Percentiles rank a stretch among this genome's conserved stretches.
Conservation (phyloP, 1,140 invertebrate genomes). For the Pachypeltis micranthus region DNA sequence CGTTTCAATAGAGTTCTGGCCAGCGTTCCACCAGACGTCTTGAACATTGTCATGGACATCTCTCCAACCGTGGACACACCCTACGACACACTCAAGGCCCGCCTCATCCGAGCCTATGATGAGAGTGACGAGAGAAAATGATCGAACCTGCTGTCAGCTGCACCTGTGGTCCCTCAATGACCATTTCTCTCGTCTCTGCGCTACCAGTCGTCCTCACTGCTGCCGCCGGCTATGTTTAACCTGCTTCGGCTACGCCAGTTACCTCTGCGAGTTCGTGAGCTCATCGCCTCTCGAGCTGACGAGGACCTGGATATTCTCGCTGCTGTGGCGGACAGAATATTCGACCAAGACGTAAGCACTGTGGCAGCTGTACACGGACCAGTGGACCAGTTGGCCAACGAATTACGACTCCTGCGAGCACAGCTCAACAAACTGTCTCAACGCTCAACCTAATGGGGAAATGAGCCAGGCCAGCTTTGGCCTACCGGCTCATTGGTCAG, state of each 20-base stretch:
- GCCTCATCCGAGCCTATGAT: neutral
- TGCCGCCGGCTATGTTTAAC: neutral
- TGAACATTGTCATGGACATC: neutral
- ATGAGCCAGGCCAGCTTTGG: no score
- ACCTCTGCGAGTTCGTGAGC: neutral
- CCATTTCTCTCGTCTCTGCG: neutral
- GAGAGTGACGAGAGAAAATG: neutral
- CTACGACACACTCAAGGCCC: neutral
- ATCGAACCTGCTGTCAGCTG: neutral
- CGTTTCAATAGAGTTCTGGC: neutral
- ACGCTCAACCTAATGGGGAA: no score
- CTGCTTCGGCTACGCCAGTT: neutral
- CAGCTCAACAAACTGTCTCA: neutral
- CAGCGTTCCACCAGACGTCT: neutral
- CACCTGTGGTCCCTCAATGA: neutral
- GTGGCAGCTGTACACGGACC: neutral
- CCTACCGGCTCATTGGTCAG: no score
- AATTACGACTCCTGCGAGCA: neutral
- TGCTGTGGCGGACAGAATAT: neutral
- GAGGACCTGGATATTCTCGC: neutral
- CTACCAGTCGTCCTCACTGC: neutral
- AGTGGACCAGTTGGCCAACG: neutral
- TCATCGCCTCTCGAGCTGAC: neutral
- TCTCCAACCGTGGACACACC: neutral
- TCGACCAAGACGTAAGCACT: neutral